These are phyloP conservation scores for Pollenia angustigena DNA, from an alignment of 2,888 invertebrate genomes.

Conservation along the genomic window DNA sequence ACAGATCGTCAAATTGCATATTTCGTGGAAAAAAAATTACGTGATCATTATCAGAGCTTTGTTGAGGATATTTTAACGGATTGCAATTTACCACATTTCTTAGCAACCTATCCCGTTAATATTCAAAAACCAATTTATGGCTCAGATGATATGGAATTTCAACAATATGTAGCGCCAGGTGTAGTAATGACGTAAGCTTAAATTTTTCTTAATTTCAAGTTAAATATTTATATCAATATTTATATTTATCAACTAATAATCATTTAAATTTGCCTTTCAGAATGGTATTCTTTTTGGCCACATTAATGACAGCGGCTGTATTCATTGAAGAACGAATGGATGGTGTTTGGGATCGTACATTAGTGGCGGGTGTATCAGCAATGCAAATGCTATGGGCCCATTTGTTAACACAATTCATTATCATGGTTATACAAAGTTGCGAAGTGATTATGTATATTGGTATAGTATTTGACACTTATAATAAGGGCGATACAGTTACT, in stretches of 20 bases:
- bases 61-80: constrained; percentile 87
- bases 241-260: not conserved
- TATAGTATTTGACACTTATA: constrained; percentile 83
- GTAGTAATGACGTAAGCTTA: constrained; percentile 90
- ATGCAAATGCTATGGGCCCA: constrained; percentile 93
- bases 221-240: not conserved
- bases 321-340: constrained; percentile 92
- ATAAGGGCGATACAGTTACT: constrained; percentile 84
- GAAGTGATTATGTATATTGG: constrained; percentile 84
- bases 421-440: constrained; percentile 89
- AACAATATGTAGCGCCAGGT: constrained; percentile 93
- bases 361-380: constrained; percentile 93
- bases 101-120: constrained; percentile 87
- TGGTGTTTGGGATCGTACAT: constrained; percentile 94
- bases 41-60: constrained; percentile 89
- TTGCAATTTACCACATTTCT: constrained; percentile 86
- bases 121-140: constrained; percentile 90
- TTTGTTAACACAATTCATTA: constrained; percentile 89
- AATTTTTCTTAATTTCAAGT: not conserved
- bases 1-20: constrained; percentile 93
- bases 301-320: constrained; percentile 92
- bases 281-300: constrained; percentile 93
- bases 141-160: constrained; percentile 88
- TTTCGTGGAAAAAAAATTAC: constrained; percentile 88
- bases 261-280: constrained; percentile 84